phyloP scores from a whole-genome alignment of 2,888 invertebrate genomes.

The Chorisops tibialis region DNA sequence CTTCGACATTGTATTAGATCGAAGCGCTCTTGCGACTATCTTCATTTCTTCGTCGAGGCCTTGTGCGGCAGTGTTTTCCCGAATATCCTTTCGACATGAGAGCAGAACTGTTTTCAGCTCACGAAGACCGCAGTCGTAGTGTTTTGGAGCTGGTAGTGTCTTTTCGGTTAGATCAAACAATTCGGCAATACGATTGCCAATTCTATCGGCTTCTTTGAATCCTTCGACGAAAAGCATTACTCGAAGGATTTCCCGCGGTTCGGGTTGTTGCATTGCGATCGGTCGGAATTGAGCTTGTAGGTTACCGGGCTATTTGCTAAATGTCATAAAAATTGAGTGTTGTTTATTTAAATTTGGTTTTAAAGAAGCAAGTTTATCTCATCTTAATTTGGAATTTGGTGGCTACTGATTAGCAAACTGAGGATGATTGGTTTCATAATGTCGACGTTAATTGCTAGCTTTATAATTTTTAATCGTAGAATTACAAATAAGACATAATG shows the following conservation, averaged over 20 bases:
- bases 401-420: too few species aligned
- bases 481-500: too few species aligned
- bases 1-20: conserved; percentile 81
- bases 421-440: too few species aligned
- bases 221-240: conserved; percentile 91
- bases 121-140: conserved; percentile 98
- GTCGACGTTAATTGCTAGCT: too few species aligned
- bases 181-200: conserved; percentile 82
- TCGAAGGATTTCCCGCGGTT: conserved; percentile 81
- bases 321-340: too few species aligned
- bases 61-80: conserved; percentile 36
- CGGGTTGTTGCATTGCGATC: conserved; percentile 92
- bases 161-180: conserved; percentile 82
- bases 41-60: conserved; percentile 57
- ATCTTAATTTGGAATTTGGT: too few species aligned
- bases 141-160: conserved; percentile 84
- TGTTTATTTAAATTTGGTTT: too few species aligned
- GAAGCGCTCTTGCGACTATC: conserved; percentile 69
- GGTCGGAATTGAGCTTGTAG: conserved; percentile 91
- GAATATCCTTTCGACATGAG: conserved; percentile 66
- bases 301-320: too few species aligned
- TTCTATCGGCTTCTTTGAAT: conserved; percentile 68
- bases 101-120: conserved; percentile 91
- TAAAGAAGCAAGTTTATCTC: too few species aligned
- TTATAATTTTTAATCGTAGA: too few species aligned